These are phyloP conservation scores for Pardalotus punctatus DNA, from an alignment of 2,113 vertebrate species.

Conservation along the genomic window DNA sequence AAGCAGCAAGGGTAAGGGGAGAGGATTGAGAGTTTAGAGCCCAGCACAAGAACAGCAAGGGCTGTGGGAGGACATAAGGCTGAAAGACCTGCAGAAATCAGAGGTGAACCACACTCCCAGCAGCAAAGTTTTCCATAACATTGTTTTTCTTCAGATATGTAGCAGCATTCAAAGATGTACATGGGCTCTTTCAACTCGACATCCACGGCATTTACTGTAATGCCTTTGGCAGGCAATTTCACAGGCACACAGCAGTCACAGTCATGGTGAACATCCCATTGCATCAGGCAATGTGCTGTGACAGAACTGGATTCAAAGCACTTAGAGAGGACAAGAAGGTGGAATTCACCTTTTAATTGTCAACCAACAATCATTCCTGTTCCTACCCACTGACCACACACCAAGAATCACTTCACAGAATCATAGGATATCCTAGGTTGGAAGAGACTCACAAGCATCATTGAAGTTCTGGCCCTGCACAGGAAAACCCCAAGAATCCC, in stretches of 20 bases:
- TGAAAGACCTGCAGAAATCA: neutral
- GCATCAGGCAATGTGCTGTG: neutral
- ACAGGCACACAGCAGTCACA: neutral
- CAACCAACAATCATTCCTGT: neutral
- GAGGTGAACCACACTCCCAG: neutral
- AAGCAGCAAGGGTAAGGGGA: neutral
- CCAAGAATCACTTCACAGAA: neutral
- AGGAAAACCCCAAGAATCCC: neutral
- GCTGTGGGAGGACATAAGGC: neutral
- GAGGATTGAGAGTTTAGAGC: neutral
- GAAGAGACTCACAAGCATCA: neutral
- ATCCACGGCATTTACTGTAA: neutral
- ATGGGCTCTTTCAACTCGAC: neutral
- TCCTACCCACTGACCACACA: neutral
- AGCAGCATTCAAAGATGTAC: neutral
- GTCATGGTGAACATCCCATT: neutral
- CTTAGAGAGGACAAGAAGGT: neutral
- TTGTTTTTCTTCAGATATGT: neutral
- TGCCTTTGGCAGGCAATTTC: neutral
- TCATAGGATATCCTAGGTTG: neutral
- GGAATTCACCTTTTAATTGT: neutral
- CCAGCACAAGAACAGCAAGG: accelerated
- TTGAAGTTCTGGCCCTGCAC: neutral
- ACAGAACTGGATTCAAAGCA: neutral
- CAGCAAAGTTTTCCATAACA: neutral